Base-by-base conservation (phyloP, 1,140 invertebrate species). In the Propsilocerus akamusi region DNA sequence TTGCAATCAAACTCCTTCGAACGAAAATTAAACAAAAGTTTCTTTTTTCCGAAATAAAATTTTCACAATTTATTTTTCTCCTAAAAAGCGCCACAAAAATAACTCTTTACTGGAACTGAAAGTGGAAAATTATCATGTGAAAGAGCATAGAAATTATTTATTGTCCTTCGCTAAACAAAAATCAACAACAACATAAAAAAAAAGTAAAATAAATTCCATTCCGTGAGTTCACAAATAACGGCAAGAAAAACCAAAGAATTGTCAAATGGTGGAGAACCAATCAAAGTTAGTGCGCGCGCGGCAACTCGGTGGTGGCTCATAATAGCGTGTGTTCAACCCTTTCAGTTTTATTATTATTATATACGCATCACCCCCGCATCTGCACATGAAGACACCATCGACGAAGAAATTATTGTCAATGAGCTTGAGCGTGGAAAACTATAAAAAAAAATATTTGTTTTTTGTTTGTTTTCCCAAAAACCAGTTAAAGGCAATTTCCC, bases 371-470 rank as follows among this genome's bases (percentile, higher is more conserved):
- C 14, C 8, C 3, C 34, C 34, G 22, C 34, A 17, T 4, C 17
- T 41, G 34, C 3, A 7, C 10, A 14, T 17, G 34, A 41, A 20
- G 14, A 41, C 17, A 41, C 17, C 22, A 41, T 41, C 14, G 34
- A 41, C 22, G 14, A 20, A 41, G 22, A 17, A 20, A 41, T 41
- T 41, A 41, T 41, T 41, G 34, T 41, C 34, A 41, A 41, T 41
- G 17, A 14, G 22, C n/a, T 41, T 20, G 14, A 20, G 34, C 14
- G 34, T 11, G 34, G 34, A 41, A 41, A 41, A 20, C 34, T 41
- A 41, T 41, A 41, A 41, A 20, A 41, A 41, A 20, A 41, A 41
- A n/a, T n/a, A n/a, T n/a, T n/a, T n/a, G n/a, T n/a, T n/a, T 41
- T 20, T 41, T 41, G 34, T 41, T 41, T 41, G 22, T 41, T 41